These are phyloP conservation scores for Monochamus saltuarius DNA, from an alignment of 1,140 invertebrate genomes.

Conservation along the genomic window DNA sequence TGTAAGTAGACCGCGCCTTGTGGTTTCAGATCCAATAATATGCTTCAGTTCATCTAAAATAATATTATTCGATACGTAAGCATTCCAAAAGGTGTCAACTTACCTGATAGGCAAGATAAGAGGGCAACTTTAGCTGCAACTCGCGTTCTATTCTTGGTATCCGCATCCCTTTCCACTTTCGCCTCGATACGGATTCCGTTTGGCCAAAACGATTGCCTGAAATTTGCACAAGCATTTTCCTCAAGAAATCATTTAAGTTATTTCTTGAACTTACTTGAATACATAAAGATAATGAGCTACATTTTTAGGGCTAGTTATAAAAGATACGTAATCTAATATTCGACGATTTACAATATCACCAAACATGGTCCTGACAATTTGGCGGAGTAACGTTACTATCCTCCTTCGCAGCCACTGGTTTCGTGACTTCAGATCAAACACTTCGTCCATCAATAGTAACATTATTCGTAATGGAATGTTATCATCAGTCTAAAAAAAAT, in stretches of 20 bases:
- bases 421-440: slow-evolving; percentile 84
- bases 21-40: slow-evolving; percentile 89
- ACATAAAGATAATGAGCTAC: slow-evolving; percentile 84
- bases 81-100: slow-evolving; percentile 19
- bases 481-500: slow-evolving; percentile 64
- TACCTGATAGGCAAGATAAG: slow-evolving; percentile 75
- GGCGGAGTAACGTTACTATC: slow-evolving; percentile 76
- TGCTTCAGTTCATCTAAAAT: slow-evolving; percentile 84
- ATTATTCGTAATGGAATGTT: slow-evolving; percentile 87
- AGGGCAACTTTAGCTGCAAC: slow-evolving; percentile 84
- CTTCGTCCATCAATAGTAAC: slow-evolving; percentile 85
- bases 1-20: slow-evolving; percentile 79
- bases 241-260: neutral
- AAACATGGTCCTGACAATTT: slow-evolving; percentile 79
- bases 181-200: slow-evolving; percentile 66
- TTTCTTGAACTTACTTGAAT: slow-evolving; percentile 69
- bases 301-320: slow-evolving; percentile 84
- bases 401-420: slow-evolving; percentile 86
- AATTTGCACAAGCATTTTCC: slow-evolving; percentile 21
- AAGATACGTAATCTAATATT: slow-evolving; percentile 90
- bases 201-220: slow-evolving; percentile 78
- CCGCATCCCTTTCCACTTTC: slow-evolving; percentile 65
- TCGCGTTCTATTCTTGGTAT: slow-evolving; percentile 75
- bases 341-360: slow-evolving; percentile 85
- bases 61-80: slow-evolving; percentile 21